Evolutionary conservation across 2,113 vertebrate species (phyloP).

Genomic region (Apteryx owenii): DNA sequence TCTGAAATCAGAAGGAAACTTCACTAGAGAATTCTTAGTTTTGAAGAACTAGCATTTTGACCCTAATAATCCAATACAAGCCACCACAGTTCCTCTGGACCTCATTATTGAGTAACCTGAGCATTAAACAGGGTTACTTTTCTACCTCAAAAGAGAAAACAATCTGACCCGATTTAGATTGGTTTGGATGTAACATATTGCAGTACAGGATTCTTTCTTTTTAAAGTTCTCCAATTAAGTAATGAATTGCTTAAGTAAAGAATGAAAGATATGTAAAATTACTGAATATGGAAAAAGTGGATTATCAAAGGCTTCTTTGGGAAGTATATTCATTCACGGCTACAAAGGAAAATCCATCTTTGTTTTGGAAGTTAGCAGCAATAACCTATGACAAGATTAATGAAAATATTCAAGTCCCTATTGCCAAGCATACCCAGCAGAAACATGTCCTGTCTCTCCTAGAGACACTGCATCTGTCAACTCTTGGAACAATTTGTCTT

Average conservation of each 20-base stretch:
- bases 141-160: not conserved
- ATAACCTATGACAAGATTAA: constrained; percentile 53
- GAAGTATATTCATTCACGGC: not conserved
- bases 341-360: constrained; percentile 29
- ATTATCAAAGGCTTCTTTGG: not conserved
- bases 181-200: not conserved
- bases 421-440: constrained; percentile 51
- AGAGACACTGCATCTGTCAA: constrained; percentile 25
- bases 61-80: not conserved
- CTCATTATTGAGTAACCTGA: not conserved
- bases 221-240: not conserved
- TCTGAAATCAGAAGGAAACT: not conserved
- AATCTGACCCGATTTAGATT: not conserved
- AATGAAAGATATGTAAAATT: not conserved
- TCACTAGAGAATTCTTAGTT: not conserved
- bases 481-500: constrained; percentile 42
- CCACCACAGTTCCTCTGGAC: not conserved
- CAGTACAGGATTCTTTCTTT: not conserved
- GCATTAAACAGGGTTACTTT: not conserved
- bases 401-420: constrained; percentile 55
- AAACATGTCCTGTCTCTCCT: constrained; percentile 60
- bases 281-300: not conserved
- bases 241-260: not conserved
- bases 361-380: constrained; percentile 33
- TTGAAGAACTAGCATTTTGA: constrained; percentile 2